phyloP scores from a whole-genome alignment of 2,797 vertebrate species.

The Melanotaenia boesemani region DNA sequence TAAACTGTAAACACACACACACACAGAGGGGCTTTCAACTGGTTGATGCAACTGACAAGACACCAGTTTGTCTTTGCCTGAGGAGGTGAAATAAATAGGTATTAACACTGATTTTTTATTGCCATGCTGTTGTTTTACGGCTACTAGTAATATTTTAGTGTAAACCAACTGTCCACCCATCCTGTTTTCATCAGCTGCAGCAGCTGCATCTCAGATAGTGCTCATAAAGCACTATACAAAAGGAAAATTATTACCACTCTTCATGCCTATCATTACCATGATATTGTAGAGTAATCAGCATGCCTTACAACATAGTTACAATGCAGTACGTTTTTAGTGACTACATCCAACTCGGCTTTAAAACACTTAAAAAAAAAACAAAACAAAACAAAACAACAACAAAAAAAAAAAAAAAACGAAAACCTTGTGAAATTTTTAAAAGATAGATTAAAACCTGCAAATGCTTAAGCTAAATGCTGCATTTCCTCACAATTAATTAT shows the following conservation, averaged over 20 bases:
- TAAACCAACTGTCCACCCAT: conserved; percentile 30
- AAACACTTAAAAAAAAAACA: not conserved
- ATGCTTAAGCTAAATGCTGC: not conserved
- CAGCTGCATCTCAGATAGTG: conserved; percentile 40
- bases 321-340: not conserved
- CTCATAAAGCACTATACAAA: conserved; percentile 30
- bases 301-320: not conserved
- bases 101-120: conserved; percentile 56
- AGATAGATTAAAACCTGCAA: not conserved
- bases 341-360: not conserved
- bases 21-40: conserved; percentile 40
- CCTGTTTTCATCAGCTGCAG: conserved; percentile 19
- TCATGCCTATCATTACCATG: not conserved
- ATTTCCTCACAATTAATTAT: not conserved
- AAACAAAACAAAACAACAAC: no score
- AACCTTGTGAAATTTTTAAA: not conserved
- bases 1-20: conserved; percentile 10
- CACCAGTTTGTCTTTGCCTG: conserved; percentile 52
- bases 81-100: conserved; percentile 57
- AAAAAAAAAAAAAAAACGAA: no score
- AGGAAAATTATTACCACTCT: conserved; percentile 23
- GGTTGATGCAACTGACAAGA: conserved; percentile 45
- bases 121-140: conserved; percentile 51
- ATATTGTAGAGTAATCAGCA: not conserved
- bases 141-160: conserved; percentile 59